Evolutionary conservation across 2,888 invertebrate genomes (phyloP), one percentile per base, ranked within the genome.

Genomic region (Gonocerus acuteangulatus): DNA sequence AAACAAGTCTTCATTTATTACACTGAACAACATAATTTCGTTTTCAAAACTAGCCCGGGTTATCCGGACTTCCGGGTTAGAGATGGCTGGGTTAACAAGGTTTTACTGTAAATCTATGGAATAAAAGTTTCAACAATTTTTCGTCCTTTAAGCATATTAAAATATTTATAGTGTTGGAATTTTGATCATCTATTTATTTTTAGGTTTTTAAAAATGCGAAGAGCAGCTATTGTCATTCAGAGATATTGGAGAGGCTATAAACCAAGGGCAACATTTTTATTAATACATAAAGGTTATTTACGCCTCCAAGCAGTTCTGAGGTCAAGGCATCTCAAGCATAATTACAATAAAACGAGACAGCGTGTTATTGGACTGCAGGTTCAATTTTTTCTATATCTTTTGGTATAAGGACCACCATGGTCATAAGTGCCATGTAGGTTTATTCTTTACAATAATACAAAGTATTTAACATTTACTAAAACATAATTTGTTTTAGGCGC

Each of bases 231-330:
- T 13, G 76, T 82, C 0, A 81, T 95, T 60, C 96, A 97, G 75
- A 87, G 87, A 69, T 77, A 82, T 65, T 94, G 89, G 84, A 82
- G 93, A 59, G 86, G 86, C 4, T 82, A 85, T 69, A 83, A 84
- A 0, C 85, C 84, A 67, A 80, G 89, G 63, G 80, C 79, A 65
- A 78, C 81, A 56, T 96, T 85, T 74, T 72, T 83, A 18, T 73
- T 75, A 19, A 86, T 89, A 78, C 79, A 79, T 64, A 80, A 82
- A 69, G 96, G 95, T 6, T 91, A 91, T 73, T 80, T 85, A 70
- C 80, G 95, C 45, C 76, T 96, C 32, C 95, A 95, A 74, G 92
- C 95, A 1, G 78, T 83, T 52, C 82, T 93, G 56, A 80, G 84
- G 62, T 87, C 93, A 0, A 81, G 91, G 67, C 82, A 85, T 68